phyloP scores from a whole-genome alignment of 1,140 invertebrate genomes.

The Neodiprion virginianus region DNA sequence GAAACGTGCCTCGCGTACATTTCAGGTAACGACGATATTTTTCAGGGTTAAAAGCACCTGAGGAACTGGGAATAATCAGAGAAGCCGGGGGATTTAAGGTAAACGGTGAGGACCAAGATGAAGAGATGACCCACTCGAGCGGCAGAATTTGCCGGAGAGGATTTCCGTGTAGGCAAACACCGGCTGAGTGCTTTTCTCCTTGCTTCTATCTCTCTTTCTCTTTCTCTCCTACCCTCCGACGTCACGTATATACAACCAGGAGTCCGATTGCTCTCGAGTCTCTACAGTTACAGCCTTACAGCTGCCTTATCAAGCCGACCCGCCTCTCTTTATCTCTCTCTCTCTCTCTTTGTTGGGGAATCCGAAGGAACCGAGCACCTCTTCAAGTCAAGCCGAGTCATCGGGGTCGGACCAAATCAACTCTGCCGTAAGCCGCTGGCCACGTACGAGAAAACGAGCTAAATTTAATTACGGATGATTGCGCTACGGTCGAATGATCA shows the following conservation, averaged over 20 bases:
- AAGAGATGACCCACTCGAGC: constrained; percentile 50
- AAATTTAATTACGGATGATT: neutral
- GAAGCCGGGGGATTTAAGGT: neutral
- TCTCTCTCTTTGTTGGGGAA: too few species aligned
- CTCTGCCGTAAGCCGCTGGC: neutral
- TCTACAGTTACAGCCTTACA: constrained; percentile 2
- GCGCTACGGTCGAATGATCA: too few species aligned
- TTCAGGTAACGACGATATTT: too few species aligned
- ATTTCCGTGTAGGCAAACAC: constrained; percentile 63
- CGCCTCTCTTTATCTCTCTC: constrained; percentile 24
- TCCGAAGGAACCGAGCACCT: neutral
- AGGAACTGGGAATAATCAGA: too few species aligned
- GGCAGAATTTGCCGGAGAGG: constrained; percentile 61
- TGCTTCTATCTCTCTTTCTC: constrained; percentile 31
- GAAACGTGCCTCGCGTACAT: too few species aligned
- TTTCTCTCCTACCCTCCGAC: constrained; percentile 9
- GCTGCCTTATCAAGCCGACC: constrained; percentile 43
- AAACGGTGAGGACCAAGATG: neutral
- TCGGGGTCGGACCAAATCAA: neutral
- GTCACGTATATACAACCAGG: too few species aligned
- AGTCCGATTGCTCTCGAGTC: too few species aligned
- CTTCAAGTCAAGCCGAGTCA: neutral
- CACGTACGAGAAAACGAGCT: neutral
- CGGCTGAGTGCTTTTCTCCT: constrained; percentile 43
- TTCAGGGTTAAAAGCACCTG: too few species aligned